Percentiles rank a stretch among this genome's conserved stretches.
These are phyloP conservation scores for Akabosia matsudoensis DNA, from an alignment of 1,140 invertebrate species.

Conservation along the genomic window DNA sequence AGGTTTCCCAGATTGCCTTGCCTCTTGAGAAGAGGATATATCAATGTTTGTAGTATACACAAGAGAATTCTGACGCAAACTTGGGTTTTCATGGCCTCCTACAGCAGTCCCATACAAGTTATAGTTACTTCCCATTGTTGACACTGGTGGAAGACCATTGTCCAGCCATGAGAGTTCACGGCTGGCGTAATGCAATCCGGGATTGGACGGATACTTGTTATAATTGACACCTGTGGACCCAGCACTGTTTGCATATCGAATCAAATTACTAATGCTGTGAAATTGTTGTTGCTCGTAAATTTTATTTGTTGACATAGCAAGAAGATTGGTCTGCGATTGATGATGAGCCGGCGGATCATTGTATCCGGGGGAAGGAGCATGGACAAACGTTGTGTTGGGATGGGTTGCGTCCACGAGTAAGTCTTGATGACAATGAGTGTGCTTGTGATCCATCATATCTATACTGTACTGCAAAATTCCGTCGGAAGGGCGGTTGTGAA, in stretches of 20 bases:
- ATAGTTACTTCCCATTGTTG: slow-evolving; percentile 12
- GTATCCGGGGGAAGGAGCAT: neutral
- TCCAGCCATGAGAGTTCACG: slow-evolving; percentile 6
- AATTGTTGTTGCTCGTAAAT: slow-evolving; percentile 20
- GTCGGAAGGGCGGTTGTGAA: slow-evolving; percentile 7
- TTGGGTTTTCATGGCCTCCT: neutral
- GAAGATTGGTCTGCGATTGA: slow-evolving; percentile 14
- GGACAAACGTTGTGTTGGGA: neutral
- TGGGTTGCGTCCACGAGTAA: neutral
- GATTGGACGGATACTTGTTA: slow-evolving; percentile 22
- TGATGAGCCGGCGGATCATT: slow-evolving; percentile 9
- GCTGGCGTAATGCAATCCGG: slow-evolving; percentile 5
- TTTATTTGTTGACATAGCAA: neutral
- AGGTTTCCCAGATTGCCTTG: neutral
- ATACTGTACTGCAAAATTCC: neutral
- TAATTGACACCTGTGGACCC: neutral
- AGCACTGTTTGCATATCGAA: neutral
- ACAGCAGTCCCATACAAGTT: neutral
- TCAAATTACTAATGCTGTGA: neutral
- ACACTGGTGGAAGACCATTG: slow-evolving; percentile 18
- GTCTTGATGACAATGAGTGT: neutral
- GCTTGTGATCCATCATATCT: neutral
- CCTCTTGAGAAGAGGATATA: neutral
- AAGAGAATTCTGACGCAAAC: neutral
- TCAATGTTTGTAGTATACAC: slow-evolving; percentile 10